phyloP scores from a whole-genome alignment of 2,113 vertebrate species.

The Sisor rabdophorus region DNA sequence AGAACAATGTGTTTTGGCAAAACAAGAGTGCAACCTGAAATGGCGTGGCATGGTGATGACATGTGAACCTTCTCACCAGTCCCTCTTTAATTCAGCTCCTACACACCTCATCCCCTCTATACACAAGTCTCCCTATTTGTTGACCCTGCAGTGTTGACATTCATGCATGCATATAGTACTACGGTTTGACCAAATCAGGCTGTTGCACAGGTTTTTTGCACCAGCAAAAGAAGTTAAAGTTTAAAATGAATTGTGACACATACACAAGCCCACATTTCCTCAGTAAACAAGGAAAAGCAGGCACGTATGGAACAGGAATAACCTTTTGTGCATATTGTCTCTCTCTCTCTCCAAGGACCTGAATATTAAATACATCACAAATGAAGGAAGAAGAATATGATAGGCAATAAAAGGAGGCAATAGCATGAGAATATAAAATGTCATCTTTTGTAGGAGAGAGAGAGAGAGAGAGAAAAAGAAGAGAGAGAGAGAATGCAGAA shows the following conservation, averaged over 20 bases:
- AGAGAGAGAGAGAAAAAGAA: conserved; percentile 8
- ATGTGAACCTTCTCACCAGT: not conserved
- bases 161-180: conserved; percentile 18
- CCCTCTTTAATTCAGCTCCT: not conserved
- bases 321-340: not conserved
- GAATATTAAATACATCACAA: conserved; percentile 21
- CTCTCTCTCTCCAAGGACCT: conserved; percentile 17
- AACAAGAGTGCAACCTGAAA: conserved; percentile 26
- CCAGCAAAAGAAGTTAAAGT: not conserved
- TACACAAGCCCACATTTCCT: conserved; percentile 1
- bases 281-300: not conserved
- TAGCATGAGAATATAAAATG: conserved; percentile 21
- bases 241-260: conserved; percentile 3
- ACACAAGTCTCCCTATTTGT: conserved; percentile 8
- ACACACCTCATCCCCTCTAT: conserved; percentile 13
- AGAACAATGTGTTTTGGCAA: conserved; percentile 1
- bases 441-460: conserved; percentile 1
- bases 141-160: conserved; percentile 11
- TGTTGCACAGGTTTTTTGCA: not conserved
- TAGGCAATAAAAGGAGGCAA: conserved; percentile 32
- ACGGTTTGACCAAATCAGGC: not conserved
- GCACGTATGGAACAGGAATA: not conserved
- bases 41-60: conserved; percentile 3
- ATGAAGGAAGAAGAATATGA: conserved; percentile 20
- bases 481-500: conserved; percentile 26